Conservation (phyloP, 2,888 invertebrate species). For the Folsomia candida region DNA sequence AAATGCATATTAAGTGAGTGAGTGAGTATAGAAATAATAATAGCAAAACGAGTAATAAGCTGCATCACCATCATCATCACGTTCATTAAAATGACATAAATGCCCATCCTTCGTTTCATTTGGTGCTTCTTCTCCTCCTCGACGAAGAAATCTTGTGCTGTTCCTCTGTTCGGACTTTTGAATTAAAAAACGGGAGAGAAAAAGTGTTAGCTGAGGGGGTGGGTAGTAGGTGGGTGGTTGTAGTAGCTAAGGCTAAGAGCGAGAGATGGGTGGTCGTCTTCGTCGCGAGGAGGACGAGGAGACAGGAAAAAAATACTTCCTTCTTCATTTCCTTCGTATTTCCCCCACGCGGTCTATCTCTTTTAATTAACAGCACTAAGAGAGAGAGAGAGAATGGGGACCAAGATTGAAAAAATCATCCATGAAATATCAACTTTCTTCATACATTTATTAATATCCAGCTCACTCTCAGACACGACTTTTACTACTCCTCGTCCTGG, state of each 20-base stretch:
- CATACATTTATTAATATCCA: conserved; percentile 8
- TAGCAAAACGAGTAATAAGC: neutral
- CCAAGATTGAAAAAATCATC: conserved; percentile 41
- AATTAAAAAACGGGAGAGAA: neutral
- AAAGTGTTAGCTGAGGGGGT: too few species aligned
- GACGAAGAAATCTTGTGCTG: too few species aligned
- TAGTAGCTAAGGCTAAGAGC: neutral
- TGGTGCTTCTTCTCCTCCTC: too few species aligned
- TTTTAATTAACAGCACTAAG: conserved; percentile 47
- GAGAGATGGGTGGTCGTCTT: too few species aligned
- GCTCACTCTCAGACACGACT: too few species aligned
- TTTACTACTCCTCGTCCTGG: too few species aligned
- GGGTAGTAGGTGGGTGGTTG: too few species aligned
- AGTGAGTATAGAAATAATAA: conserved; percentile 5
- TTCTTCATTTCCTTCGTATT: conserved; percentile 45
- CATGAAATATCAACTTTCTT: conserved; percentile 5
- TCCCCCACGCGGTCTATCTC: conserved; percentile 46
- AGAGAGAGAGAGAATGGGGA: conserved; percentile 18
- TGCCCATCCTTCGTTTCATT: conserved; percentile 22
- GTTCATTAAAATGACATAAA: conserved; percentile 50
- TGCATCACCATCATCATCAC: conserved; percentile 29
- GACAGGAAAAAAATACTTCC: conserved; percentile 35
- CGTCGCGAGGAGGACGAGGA: neutral
- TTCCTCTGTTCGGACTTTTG: neutral
- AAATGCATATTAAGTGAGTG: conserved; percentile 8